Evolutionary conservation across 1,140 invertebrate genomes (phyloP).

Genomic region (Aphelinus atriplicis): DNA sequence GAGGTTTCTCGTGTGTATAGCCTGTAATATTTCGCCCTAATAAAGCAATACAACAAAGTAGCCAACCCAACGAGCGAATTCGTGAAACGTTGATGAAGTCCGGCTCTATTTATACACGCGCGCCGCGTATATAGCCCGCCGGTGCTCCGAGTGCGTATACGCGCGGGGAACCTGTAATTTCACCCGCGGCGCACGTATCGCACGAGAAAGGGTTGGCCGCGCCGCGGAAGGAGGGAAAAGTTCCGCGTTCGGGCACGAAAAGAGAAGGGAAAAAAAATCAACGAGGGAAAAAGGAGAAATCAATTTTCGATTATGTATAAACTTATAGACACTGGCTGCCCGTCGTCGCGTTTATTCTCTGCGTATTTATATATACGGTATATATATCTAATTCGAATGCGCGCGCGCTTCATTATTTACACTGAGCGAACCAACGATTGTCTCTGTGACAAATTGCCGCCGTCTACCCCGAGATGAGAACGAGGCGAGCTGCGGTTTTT

Average conservation of each 20-base stretch:
- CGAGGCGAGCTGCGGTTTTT: no score
- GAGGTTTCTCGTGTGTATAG: no score
- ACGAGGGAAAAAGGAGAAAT: slow-evolving; percentile 34
- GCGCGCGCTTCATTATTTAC: slow-evolving; percentile 32
- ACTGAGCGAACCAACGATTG: not conserved
- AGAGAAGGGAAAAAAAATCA: slow-evolving; percentile 26
- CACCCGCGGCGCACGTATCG: not conserved
- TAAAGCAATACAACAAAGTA: no score
- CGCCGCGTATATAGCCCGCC: not conserved
- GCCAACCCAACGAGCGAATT: not conserved
- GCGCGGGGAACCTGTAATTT: slow-evolving; percentile 5
- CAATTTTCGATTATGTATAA: slow-evolving; percentile 45
- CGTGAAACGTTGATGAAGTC: slow-evolving; percentile 19
- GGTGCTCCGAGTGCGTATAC: no score
- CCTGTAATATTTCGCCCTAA: no score
- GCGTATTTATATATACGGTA: no score
- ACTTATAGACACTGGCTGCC: slow-evolving; percentile 27
- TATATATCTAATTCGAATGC: slow-evolving; percentile 25
- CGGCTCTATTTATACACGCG: not conserved
- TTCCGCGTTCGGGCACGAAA: not conserved
- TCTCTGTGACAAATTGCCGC: no score
- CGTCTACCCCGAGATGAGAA: no score
- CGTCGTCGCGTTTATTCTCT: slow-evolving; percentile 20
- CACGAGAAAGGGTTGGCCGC: not conserved
- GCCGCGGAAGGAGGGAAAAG: not conserved